Conservation (phyloP, 2,113 vertebrate species). For the Zosterops pallidus region DNA sequence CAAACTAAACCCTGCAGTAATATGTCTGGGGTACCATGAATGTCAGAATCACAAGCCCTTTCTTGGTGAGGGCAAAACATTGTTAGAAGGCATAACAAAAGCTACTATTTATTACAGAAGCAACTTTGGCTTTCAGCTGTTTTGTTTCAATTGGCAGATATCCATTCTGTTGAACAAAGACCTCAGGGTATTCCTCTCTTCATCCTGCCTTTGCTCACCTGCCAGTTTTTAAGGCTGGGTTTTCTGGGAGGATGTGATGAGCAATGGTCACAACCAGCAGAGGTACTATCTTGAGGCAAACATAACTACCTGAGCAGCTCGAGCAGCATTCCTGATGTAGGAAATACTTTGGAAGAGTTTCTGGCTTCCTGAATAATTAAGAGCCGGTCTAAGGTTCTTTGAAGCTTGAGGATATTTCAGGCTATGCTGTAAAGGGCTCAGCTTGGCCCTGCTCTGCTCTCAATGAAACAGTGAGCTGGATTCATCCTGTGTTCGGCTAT, state of each 20-base stretch:
- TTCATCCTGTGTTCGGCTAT: not conserved
- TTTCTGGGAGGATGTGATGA: not conserved
- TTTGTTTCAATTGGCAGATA: not conserved
- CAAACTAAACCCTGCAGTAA: not conserved
- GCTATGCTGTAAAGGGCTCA: not conserved
- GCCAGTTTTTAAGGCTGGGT: not conserved
- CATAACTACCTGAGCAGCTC: not conserved
- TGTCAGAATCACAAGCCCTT: not conserved
- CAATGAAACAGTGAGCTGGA: accelerated
- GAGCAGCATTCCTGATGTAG: not conserved
- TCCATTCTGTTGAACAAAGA: not conserved
- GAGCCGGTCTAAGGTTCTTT: not conserved
- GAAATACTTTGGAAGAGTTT: not conserved
- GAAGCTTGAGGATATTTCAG: not conserved
- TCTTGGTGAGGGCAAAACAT: not conserved
- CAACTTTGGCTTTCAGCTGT: not conserved
- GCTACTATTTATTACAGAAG: not conserved
- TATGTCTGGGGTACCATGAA: not conserved
- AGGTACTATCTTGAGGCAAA: not conserved
- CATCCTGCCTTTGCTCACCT: not conserved
- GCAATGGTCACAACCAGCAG: not conserved
- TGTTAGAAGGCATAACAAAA: not conserved
- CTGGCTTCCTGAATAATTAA: not conserved
- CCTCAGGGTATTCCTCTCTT: not conserved
- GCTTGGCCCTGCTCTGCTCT: not conserved